These are phyloP conservation scores for Drosophila rubida DNA, from an alignment of 2,888 invertebrate species.

Conservation along the genomic window DNA sequence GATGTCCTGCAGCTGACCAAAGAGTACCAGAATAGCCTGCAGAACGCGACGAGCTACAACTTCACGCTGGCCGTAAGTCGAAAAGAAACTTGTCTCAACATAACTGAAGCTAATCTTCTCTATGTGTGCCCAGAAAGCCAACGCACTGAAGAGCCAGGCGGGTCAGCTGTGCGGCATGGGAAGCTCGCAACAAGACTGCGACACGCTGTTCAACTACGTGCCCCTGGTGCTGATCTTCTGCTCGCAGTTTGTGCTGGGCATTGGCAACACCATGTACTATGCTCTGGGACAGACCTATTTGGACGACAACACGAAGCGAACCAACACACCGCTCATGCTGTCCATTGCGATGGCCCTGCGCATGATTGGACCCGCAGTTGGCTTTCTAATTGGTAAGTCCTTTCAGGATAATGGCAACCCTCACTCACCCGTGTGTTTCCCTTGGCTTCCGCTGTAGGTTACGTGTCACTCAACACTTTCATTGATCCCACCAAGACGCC, in stretches of 20 bases:
- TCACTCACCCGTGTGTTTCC: background rate
- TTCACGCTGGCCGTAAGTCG: constrained; percentile 73
- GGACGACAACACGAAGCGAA: constrained; percentile 89
- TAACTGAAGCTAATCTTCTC: background rate
- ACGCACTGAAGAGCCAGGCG: constrained; percentile 44
- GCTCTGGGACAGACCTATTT: constrained; percentile 89
- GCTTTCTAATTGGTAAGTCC: constrained; percentile 86
- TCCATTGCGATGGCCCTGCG: constrained; percentile 84
- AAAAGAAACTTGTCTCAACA: background rate
- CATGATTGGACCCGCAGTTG: constrained; percentile 86
- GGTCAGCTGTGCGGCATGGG: constrained; percentile 76
- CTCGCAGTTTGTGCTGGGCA: constrained; percentile 89
- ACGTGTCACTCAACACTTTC: constrained; percentile 86
- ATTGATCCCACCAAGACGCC: constrained; percentile 88
- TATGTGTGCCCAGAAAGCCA: constrained; percentile 59
- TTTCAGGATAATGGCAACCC: background rate
- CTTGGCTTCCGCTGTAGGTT: constrained; percentile 65
- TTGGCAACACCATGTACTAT: constrained; percentile 89
- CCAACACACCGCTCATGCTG: constrained; percentile 87
- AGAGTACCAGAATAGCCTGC: constrained; percentile 79
- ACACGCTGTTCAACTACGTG: constrained; percentile 85
- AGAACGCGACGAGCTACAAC: constrained; percentile 37
- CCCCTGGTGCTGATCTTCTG: constrained; percentile 88
- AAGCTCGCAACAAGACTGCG: constrained; percentile 84
- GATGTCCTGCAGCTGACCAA: constrained; percentile 83